A percentile compares a stretch with the other conserved stretches of the same genome.
Evolutionary conservation across 92 coral and sea anemone species (phyloP).

Genomic region (Epizoanthus illoricatus): DNA sequence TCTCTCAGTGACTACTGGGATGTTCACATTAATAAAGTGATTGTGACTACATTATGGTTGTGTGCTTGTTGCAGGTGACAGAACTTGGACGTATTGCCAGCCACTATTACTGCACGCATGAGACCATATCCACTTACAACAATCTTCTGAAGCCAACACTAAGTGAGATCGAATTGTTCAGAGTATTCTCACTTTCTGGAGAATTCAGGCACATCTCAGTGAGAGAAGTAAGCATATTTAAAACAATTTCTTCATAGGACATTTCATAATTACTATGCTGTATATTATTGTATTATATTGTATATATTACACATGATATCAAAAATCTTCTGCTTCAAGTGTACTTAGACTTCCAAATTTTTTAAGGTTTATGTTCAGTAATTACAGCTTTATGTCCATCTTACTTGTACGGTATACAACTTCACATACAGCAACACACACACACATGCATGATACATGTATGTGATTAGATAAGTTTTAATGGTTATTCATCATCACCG

Average conservation of each 20-base stretch:
- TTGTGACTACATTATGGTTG: neutral
- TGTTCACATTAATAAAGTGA: neutral
- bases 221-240: slow-evolving; percentile 66
- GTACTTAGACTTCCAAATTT: too few relatives aligned
- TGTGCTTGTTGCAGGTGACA: slow-evolving; percentile 68
- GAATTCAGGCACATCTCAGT: slow-evolving; percentile 97
- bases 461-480: too few relatives aligned
- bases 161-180: slow-evolving; percentile 93
- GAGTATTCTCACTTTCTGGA: slow-evolving; percentile 93
- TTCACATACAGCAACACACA: too few relatives aligned
- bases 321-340: too few relatives aligned
- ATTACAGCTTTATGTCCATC: too few relatives aligned
- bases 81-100: slow-evolving; percentile 99
- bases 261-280: neutral
- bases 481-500: too few relatives aligned
- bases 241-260: neutral
- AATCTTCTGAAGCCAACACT: slow-evolving; percentile 91
- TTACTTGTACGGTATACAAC: too few relatives aligned
- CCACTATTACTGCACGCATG: slow-evolving; percentile 92
- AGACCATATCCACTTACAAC: slow-evolving; percentile 91
- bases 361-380: too few relatives aligned
- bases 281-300: neutral
- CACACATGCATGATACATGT: too few relatives aligned
- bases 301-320: too few relatives aligned
- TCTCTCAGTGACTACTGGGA: too few relatives aligned